These are phyloP conservation scores for Tympanoctomys barrerae DNA, from an alignment of 2,797 vertebrate species.

Conservation along the genomic window DNA sequence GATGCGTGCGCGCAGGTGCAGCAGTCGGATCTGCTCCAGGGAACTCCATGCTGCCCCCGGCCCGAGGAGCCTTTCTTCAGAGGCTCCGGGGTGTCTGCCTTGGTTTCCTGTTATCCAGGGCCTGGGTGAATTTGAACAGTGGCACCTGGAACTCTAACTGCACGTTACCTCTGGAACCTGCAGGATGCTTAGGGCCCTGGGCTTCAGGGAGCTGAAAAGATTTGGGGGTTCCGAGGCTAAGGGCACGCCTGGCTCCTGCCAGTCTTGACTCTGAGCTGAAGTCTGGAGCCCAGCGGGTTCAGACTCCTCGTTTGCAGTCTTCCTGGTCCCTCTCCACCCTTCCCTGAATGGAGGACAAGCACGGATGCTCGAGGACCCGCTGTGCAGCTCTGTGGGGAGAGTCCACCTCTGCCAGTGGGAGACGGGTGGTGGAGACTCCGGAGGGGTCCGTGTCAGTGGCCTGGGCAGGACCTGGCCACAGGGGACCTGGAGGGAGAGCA, in stretches of 20 bases:
- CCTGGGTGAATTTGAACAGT: rapidly evolving
- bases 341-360: rapidly evolving
- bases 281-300: rapidly evolving
- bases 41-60: rapidly evolving
- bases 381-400: rapidly evolving
- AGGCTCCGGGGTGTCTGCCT: neutral
- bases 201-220: rapidly evolving
- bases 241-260: rapidly evolving
- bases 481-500: neutral
- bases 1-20: rapidly evolving
- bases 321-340: rapidly evolving
- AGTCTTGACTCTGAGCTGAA: neutral
- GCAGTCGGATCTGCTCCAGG: rapidly evolving
- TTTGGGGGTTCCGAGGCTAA: rapidly evolving
- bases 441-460: neutral
- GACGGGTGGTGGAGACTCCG: too few relatives aligned
- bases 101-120: neutral
- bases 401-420: too few relatives aligned
- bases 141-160: rapidly evolving
- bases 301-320: rapidly evolving
- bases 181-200: rapidly evolving
- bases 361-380: too few relatives aligned
- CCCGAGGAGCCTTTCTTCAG: too few relatives aligned
- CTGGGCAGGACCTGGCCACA: too few relatives aligned
- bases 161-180: neutral